Evolutionary conservation across 2,797 vertebrate genomes (phyloP), one percentile per base, ranked within the genome.

Genomic region (Avahi laniger): DNA sequence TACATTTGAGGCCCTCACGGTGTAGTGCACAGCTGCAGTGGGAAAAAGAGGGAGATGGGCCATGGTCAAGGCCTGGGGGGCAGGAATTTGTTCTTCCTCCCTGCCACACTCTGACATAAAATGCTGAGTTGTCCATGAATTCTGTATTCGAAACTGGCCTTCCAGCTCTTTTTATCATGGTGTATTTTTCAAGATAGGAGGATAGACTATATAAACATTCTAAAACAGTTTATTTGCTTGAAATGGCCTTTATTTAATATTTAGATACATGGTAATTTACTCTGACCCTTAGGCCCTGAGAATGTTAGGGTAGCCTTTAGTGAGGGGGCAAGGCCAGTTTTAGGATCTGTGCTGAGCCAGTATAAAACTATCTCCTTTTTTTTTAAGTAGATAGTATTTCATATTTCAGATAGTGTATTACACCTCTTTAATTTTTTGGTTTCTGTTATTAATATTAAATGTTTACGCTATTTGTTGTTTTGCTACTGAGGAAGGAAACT

Each of bases 131-230:
- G 13, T 52, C n/a, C 43, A 76, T 5, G 82, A 48, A 33, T 67
- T 85, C 52, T 50, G 1, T 28, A 46, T 46, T 17, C 13, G 80
- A 33, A 46, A 22, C 12, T 91, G 57, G 12, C 13, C 63, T 54
- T 91, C 1, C 28, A 57, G 20, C 18, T 43, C 38, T 87, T 89
- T 93, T 81, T 26, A 50, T 85, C 30, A 65, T 30, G 8, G 13
- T 50, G 14, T 46, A 7, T 86, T 84, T 94, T 94, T 91, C 24
- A 67, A 80, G 20, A 14, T 83, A 76, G 35, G 30, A 65, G 5
- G 33, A 65, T 41, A 70, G 59, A 95, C 76, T 65, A 78, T 86
- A 7, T 20, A 61, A 57, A 46, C 11, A 94, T 83, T 89, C 85
- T 52, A 1, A 88, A 95, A n/a, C 4, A 48, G 26, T 72, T 70